Percentiles rank a stretch among this genome's conserved stretches.
phyloP scores from a whole-genome alignment of 2,797 vertebrate genomes.

The Falco columbarius region DNA sequence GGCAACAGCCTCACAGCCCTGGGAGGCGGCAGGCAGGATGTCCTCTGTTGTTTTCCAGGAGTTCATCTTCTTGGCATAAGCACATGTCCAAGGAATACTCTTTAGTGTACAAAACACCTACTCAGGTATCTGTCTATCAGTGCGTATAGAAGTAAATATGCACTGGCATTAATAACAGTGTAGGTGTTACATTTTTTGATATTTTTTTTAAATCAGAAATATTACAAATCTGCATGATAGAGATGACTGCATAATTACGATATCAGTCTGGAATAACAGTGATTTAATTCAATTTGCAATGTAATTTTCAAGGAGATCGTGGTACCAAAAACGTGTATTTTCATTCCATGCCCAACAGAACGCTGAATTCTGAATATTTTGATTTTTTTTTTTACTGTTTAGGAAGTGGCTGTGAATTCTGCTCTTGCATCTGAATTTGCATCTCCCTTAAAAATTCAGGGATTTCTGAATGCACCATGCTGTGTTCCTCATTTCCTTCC shows the following conservation, averaged over 20 bases:
- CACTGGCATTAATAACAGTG: neutral
- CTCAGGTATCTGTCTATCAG: neutral
- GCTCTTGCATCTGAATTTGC: neutral
- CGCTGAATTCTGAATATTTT: neutral
- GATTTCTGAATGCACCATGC: neutral
- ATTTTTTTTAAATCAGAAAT: neutral
- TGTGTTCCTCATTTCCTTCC: neutral
- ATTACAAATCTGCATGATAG: neutral
- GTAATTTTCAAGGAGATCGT: neutral
- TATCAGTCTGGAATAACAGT: neutral
- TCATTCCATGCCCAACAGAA: neutral
- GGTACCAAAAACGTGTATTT: neutral
- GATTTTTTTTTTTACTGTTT: neutral
- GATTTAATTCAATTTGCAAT: neutral
- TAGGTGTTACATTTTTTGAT: neutral
- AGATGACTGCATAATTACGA: neutral
- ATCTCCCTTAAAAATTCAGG: neutral
- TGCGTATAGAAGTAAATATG: neutral
- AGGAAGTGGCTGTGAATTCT: neutral
- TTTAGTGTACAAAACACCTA: neutral
- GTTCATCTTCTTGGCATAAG: neutral
- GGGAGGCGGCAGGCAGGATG: neutral
- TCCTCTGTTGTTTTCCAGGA: neutral
- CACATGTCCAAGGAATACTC: neutral
- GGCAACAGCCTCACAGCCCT: neutral